Evolutionary conservation across 2,888 invertebrate species (phyloP), one percentile per base, ranked within the genome.

Genomic region (Drosophila hamatofila): DNA sequence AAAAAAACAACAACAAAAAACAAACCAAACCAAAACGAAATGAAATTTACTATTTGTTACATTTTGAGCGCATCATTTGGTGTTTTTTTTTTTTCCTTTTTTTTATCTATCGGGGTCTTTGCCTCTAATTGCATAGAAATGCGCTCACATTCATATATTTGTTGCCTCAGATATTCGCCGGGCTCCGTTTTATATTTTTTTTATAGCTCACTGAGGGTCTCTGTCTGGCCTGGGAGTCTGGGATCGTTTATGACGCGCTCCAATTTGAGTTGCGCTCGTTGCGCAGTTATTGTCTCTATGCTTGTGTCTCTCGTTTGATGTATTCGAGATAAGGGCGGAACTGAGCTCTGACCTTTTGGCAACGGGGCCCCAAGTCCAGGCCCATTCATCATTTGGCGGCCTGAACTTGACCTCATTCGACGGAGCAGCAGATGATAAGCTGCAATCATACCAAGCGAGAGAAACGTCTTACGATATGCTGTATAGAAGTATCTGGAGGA

Each of bases 41-140:
- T 72, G 67, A 68, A 68, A 65, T 80, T 73, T 75, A 78, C 72
- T 82, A 70, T 88, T 88, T 82, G 88, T 76, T 88, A 85, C 73
- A 88, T 66, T 87, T 82, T 64, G 66, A 59, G 67, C 80, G 71
- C 77, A 88, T 76, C 80, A 68, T 49, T 75, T 72, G 37, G 48
- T 35, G 44, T 54, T 37, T 42, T 72, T 48, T 62, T 48, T 35
- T 25, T 30, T 62, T 48, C 23, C 16, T 30, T 30, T 52, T 66
- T 58, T 81, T 61, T 78, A 74, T 87, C 58, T 72, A 70, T 57
- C 69, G 44, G 69, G 86, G 80, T 39, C 80, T 75, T 62, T 73
- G 83, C 23, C 76, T 73, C 70, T 89, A 89, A 84, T 84, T 84
- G 88, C 82, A 76, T 73, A 66, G 69, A 83, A 80, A 69, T 69